Base-by-base conservation (phyloP, 2,797 vertebrate genomes). In the Leptatherina wallacei region DNA sequence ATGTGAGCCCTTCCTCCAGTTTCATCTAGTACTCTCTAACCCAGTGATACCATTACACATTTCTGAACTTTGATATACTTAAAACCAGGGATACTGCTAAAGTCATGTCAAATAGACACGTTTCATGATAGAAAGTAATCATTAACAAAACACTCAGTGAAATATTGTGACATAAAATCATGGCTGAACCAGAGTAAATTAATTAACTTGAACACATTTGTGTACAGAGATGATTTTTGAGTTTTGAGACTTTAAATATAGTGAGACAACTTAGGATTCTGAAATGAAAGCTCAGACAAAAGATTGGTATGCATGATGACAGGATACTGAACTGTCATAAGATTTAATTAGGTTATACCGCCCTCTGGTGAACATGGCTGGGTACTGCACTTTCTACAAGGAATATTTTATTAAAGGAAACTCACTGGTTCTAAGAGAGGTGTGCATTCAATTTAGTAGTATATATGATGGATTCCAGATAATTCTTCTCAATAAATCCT, bases 351-450 rank as follows among this genome's bases (percentile, higher is more conserved):
- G 40, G 12, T n/a, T 69, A 14, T 22, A 14, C 0, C 0, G 52
- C 71, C 61, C 70, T 64, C 86, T 74, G 9, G 52, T 82, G 85
- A 82, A 55, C 1, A 3, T 0, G 1, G 8, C 16, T 2, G 0
- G 14, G 30, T 35, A 62, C 44, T 78, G 65, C 67, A 70, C 6
- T 20, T 51, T 29, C 2, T 29, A 54, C 24, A 65, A 57, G 24
- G 10, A 49, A 49, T 18, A 16, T 4, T 5, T 4, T 1, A 20
- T 7, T 16, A 8, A n/a, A 51, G 24, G 49, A 40, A 40, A 40
- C 38, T 40, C 13, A 6, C 38, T 13, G 13, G 38, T 40, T 40
- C 13, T 14, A 40, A 40, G 38, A 14, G 38, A 2, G 6, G 33
- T 35, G 33, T 1, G 5, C 33, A 35, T 35, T 35, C 33, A 35